A percentile compares a stretch with the other conserved stretches of the same genome.
phyloP scores from a whole-genome alignment of 2,888 invertebrate genomes.

The Sphinx pinastri region DNA sequence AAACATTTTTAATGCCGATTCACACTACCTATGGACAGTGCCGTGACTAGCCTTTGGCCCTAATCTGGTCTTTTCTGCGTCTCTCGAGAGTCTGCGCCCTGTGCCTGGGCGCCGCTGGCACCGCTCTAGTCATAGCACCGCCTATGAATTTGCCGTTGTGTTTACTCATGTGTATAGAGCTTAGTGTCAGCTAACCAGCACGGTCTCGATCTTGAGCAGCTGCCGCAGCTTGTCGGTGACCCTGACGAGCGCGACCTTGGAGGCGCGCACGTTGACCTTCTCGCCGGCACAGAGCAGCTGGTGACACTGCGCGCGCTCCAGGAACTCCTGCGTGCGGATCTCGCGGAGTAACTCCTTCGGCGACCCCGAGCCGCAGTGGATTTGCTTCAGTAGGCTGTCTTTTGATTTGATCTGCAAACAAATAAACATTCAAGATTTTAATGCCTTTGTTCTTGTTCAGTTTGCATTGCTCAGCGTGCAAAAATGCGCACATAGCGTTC shows the following conservation, averaged over 20 bases:
- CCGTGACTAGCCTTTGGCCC: too few relatives aligned
- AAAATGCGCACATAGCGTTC: too few relatives aligned
- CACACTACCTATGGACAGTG: neutral
- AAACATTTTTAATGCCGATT: neutral
- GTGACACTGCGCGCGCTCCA: constrained; percentile 91
- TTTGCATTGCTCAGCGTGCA: too few relatives aligned
- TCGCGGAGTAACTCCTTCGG: constrained; percentile 84
- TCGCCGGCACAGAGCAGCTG: constrained; percentile 91
- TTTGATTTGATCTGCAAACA: constrained; percentile 90
- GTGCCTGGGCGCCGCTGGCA: too few relatives aligned
- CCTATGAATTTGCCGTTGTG: neutral
- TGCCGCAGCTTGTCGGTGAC: constrained; percentile 93
- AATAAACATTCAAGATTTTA: constrained; percentile 15
- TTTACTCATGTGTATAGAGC: constrained; percentile 1
- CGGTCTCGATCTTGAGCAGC: constrained; percentile 91
- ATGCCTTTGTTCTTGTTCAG: too few relatives aligned
- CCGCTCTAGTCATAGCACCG: too few relatives aligned
- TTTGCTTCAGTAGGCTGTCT: constrained; percentile 90
- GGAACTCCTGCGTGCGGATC: constrained; percentile 90
- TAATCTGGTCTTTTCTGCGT: too few relatives aligned
- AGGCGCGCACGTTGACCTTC: constrained; percentile 90
- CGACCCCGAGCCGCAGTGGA: constrained; percentile 85
- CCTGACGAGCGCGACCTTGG: constrained; percentile 91
- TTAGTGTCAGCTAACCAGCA: constrained; percentile 86
- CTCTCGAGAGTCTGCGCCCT: neutral